Evolutionary conservation across 2,797 vertebrate genomes (phyloP).

Genomic region (Sebastes iracundus): DNA sequence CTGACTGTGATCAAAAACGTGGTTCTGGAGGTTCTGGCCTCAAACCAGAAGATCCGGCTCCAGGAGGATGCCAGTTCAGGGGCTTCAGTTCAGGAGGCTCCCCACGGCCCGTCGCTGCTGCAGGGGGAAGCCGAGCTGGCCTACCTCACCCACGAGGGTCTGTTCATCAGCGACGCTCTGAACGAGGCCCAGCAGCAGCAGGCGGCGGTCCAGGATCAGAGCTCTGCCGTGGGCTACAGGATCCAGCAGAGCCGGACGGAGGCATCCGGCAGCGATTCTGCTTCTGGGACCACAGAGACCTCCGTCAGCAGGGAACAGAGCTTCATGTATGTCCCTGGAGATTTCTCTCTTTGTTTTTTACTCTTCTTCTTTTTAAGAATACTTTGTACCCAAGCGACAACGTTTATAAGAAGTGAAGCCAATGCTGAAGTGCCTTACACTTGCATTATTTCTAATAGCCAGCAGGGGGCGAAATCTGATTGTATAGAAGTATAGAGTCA

Average conservation of each 20-base stretch:
- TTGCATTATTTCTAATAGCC: too few relatives aligned
- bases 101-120: slow-evolving; percentile 19
- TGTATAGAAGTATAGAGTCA: too few relatives aligned
- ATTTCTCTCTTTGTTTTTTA: not conserved
- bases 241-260: slow-evolving; percentile 66
- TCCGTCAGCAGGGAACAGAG: slow-evolving; percentile 88
- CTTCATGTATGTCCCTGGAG: slow-evolving; percentile 82
- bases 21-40: slow-evolving; percentile 91
- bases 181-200: slow-evolving; percentile 79
- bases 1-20: slow-evolving; percentile 89
- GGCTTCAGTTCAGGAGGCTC: slow-evolving; percentile 35
- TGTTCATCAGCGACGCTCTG: slow-evolving; percentile 96
- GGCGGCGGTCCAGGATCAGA: slow-evolving; percentile 56
- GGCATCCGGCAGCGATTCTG: slow-evolving; percentile 83
- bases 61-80: slow-evolving; percentile 71
- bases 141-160: slow-evolving; percentile 94
- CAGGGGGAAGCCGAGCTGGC: slow-evolving; percentile 90
- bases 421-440: too few relatives aligned
- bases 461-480: too few relatives aligned
- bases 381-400: too few relatives aligned
- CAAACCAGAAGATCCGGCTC: slow-evolving; percentile 86
- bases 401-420: too few relatives aligned
- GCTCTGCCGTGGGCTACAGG: not conserved
- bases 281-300: slow-evolving; percentile 86
- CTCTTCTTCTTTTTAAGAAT: not conserved